Evolutionary conservation across 1,140 invertebrate species (phyloP), one percentile per base, ranked within the genome.

Genomic region (Periplaneta americana): DNA sequence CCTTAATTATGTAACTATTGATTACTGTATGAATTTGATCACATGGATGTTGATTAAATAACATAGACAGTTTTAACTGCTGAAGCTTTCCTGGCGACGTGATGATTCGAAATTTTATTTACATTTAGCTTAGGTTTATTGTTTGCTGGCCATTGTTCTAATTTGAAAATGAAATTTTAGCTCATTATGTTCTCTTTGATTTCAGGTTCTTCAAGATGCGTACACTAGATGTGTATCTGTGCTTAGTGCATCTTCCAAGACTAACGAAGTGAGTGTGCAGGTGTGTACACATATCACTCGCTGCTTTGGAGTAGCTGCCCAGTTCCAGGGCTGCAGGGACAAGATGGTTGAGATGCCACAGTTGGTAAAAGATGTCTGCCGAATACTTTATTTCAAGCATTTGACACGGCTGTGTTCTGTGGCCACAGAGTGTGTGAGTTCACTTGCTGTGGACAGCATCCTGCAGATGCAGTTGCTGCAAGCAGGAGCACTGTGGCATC

Each of bases 291-390:
- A 99, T 88, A 94, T 98, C 80, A 95, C 96, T 1, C 92, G 93
- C 80, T 99, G 97, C 88, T 99, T 98, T 86, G 93, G 96, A 18
- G 98, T 99, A 9, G 97, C 98, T 9, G 97, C 98, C n/a, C 92
- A 94, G 84, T 99, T 99, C 90, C 93, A 95, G 83, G 93, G 92
- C 57, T 99, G 98, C 88, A 91, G 98, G 83, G 94, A 95, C 85
- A 95, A 94, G 85, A 94, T 97, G 82, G 94, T 98, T 11, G 95
- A 96, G 86, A 92, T 98, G 89, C 94, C 96, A 13, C 92, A 94
- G 83, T 90, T 99, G 31, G 93, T 98, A 48, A 93, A 93, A 81
- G 97, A 99, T 89, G 89, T 99, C 5, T 97, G 96, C 86, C 91
- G 96, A 83, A 94, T 98, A 80, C 89, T 99, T 0, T 95, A 97